These are phyloP conservation scores for Nothoprocta perdicaria DNA, from an alignment of 2,113 vertebrate species.

Conservation along the genomic window DNA sequence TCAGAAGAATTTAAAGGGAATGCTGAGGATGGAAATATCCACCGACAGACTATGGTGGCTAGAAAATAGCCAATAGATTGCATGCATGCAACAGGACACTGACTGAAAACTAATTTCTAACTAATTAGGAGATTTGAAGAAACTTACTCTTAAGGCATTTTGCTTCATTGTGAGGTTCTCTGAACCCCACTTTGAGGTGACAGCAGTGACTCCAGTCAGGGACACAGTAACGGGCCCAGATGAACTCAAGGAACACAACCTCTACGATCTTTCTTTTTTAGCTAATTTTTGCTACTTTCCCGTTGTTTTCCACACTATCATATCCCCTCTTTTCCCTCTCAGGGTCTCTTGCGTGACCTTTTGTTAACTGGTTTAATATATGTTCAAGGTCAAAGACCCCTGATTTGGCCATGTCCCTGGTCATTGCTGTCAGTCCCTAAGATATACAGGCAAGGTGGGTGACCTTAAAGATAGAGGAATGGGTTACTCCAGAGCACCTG, in stretches of 20 bases:
- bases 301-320: rapidly evolving
- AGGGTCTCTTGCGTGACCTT: rapidly evolving
- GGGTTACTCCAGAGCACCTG: not conserved
- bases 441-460: not conserved
- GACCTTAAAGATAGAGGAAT: slow-evolving; percentile 30
- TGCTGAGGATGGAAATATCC: not conserved
- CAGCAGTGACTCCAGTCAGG: not conserved
- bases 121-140: not conserved
- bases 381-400: slow-evolving; percentile 19
- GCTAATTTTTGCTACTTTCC: rapidly evolving
- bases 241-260: rapidly evolving
- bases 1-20: not conserved
- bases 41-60: rapidly evolving
- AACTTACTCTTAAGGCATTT: not conserved
- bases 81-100: not conserved
- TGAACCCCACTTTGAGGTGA: not conserved
- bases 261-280: rapidly evolving
- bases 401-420: not conserved
- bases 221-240: not conserved
- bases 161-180: not conserved
- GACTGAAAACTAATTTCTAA: not conserved
- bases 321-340: not conserved
- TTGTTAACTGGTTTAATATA: not conserved
- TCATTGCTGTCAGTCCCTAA: not conserved
- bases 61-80: not conserved